A percentile compares a stretch with the other conserved stretches of the same genome.
Conservation (phyloP, 30 jellyfish, hydroid and myxozoan species). For the Pseudorhiza aurosa region DNA sequence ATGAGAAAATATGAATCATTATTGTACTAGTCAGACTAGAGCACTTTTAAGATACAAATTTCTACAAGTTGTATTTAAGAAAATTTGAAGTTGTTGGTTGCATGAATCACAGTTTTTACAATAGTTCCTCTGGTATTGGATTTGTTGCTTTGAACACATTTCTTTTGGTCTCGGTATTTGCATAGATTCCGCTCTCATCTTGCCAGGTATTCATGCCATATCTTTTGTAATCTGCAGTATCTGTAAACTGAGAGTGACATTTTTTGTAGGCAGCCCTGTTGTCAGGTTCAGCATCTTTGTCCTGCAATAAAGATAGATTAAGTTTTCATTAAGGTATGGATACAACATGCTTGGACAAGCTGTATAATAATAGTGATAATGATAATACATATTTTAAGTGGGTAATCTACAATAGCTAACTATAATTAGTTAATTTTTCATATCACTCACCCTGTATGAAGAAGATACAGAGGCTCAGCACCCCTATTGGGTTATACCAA, state of each 20-base stretch:
- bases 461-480: no score
- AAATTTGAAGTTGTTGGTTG: neutral
- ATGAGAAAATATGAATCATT: no score
- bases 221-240: conserved; percentile 88
- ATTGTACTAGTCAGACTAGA: conserved; percentile 9
- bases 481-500: no score
- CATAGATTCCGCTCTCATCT: conserved; percentile 85
- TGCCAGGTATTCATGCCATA: conserved; percentile 92
- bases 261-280: conserved; percentile 67
- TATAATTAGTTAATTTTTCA: no score
- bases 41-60: neutral
- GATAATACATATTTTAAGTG: no score
- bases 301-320: no score
- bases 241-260: conserved; percentile 94
- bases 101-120: conserved; percentile 2
- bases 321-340: no score
- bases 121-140: conserved; percentile 86
- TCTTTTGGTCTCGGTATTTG: conserved; percentile 65
- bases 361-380: no score
- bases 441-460: no score
- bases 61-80: neutral
- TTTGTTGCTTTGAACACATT: conserved; percentile 50
- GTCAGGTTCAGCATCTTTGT: conserved; percentile 30
- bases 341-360: no score
- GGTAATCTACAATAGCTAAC: no score